Conservation (phyloP, 2,888 invertebrate genomes). For the Scaptodrosophila latifasciaeformis region DNA sequence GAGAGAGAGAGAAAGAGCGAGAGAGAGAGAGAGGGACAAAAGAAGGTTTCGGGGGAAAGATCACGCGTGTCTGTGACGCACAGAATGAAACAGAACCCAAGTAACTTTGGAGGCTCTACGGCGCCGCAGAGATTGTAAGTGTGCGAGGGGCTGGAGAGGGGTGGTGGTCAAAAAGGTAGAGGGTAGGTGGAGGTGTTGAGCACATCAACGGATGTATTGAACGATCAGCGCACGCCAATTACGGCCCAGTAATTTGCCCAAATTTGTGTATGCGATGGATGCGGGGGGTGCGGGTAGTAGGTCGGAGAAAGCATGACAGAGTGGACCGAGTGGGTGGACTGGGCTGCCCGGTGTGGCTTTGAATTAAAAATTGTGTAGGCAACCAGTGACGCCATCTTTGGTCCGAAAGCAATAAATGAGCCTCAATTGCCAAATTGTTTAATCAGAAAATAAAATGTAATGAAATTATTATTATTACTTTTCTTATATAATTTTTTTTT, state of each 20-base stretch:
- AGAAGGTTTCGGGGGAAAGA: too few species aligned
- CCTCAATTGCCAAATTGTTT: conserved; percentile 51
- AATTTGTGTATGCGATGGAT: not conserved
- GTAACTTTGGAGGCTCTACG: too few species aligned
- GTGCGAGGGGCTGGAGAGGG: conserved; percentile 2
- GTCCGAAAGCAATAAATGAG: conserved; percentile 45
- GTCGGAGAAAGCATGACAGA: too few species aligned
- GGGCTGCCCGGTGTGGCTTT: not conserved
- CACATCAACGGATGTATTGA: conserved; percentile 53
- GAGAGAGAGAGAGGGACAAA: too few species aligned
- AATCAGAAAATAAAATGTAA: too few species aligned
- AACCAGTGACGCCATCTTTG: conserved; percentile 37
- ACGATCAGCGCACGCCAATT: conserved; percentile 53
- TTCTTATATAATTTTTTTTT: conserved; percentile 56
- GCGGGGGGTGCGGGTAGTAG: not conserved
- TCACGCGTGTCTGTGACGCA: too few species aligned
- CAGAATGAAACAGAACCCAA: conserved; percentile 29
- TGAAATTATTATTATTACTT: too few species aligned
- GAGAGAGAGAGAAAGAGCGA: too few species aligned
- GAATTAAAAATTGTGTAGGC: conserved; percentile 21
- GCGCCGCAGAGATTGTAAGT: too few species aligned
- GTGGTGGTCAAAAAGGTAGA: not conserved
- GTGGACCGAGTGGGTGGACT: too few species aligned
- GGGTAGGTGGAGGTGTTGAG: conserved; percentile 8
- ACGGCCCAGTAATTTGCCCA: conserved; percentile 9